Evolutionary conservation across 1,140 invertebrate genomes (phyloP).

Genomic region (Brachionus paranguensis): DNA sequence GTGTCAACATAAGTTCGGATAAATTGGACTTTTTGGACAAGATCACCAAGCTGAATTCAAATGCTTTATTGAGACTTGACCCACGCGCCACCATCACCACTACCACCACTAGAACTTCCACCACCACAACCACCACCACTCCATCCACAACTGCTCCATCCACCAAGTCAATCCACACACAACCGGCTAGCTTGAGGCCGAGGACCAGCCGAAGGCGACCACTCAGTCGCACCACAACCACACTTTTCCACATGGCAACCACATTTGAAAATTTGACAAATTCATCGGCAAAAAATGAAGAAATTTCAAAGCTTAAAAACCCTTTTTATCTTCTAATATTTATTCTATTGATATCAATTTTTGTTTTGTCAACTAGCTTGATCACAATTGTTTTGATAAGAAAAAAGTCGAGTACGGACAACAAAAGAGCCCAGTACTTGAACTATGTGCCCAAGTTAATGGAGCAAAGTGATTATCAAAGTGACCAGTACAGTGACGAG

Average conservation of each 20-base stretch:
- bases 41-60: not conserved
- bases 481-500: not conserved
- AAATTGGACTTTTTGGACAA: not conserved
- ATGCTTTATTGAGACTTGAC: not conserved
- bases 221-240: not conserved
- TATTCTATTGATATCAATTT: not conserved
- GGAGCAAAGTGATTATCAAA: not conserved
- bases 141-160: not conserved
- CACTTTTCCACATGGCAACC: not conserved
- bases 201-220: not conserved
- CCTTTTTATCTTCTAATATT: constrained; percentile 3
- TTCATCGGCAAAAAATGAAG: not conserved
- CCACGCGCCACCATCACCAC: not conserved
- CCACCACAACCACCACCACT: not conserved
- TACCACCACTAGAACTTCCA: not conserved
- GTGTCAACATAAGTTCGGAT: not conserved
- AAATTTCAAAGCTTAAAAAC: not conserved
- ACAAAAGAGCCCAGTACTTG: not conserved
- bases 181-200: not conserved
- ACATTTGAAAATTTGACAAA: not conserved
- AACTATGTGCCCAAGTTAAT: constrained; percentile 14
- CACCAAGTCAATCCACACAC: too few species aligned
- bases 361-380: not conserved
- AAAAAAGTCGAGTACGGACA: not conserved
- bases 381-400: not conserved